Evolutionary conservation across 2,888 invertebrate species (phyloP).

Genomic region (Diarsia mendica): DNA sequence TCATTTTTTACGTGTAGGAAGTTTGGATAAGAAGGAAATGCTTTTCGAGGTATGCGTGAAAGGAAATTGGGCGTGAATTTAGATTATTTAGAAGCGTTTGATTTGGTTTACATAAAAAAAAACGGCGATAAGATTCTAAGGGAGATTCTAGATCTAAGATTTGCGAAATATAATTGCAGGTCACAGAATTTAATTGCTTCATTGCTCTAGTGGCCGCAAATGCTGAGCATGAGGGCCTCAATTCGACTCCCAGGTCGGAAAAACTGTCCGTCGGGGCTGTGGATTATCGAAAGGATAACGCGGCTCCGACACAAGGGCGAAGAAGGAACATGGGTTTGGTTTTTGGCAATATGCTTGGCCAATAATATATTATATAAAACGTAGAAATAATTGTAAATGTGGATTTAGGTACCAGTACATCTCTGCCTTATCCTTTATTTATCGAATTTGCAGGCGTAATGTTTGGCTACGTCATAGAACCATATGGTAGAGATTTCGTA

Average conservation of each 20-base stretch:
- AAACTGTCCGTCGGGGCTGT: too few species aligned
- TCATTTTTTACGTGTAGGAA: slow-evolving; percentile 16
- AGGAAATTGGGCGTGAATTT: neutral
- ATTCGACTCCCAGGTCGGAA: neutral
- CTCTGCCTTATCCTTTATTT: neutral
- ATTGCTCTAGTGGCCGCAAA: neutral
- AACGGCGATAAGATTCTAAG: too few species aligned
- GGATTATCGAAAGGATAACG: too few species aligned
- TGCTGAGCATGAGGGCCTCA: neutral
- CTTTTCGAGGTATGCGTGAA: neutral
- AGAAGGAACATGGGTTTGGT: too few species aligned
- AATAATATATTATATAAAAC: neutral
- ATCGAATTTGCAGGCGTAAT: neutral
- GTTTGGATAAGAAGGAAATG: neutral
- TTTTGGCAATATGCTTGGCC: neutral
- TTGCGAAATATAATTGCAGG: neutral
- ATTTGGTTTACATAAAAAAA: neutral
- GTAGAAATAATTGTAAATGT: neutral
- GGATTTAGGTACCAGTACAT: neutral
- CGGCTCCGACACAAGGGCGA: too few species aligned
- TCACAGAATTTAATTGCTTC: neutral
- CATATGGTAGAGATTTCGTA: neutral
- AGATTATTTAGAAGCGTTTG: neutral
- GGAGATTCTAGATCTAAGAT: neutral
- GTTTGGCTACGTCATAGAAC: neutral